phyloP scores from a whole-genome alignment of 1,140 invertebrate genomes.

The Panagrolaimus sp. region DNA sequence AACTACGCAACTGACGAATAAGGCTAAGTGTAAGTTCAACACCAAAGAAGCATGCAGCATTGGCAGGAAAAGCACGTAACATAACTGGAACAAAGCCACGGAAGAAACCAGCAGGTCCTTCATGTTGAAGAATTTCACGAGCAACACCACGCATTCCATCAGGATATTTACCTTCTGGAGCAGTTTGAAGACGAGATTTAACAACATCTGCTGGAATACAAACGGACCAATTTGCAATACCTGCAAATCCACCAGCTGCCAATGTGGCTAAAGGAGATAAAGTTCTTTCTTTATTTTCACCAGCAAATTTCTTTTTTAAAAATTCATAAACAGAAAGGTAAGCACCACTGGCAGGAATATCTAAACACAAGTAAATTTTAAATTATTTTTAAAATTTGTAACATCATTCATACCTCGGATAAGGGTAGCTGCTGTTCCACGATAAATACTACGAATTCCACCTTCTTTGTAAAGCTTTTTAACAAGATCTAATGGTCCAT shows the following conservation, averaged over 20 bases:
- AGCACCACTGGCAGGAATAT: constrained; percentile 90
- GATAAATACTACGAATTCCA: constrained; percentile 81
- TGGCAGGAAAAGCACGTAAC: constrained; percentile 84
- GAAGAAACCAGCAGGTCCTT: constrained; percentile 70
- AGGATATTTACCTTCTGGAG: constrained; percentile 80
- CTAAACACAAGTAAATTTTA: constrained; percentile 60
- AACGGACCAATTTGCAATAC: constrained; percentile 89
- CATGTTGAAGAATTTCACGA: constrained; percentile 70
- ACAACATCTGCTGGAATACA: constrained; percentile 94
- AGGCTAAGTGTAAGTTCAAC: constrained; percentile 45
- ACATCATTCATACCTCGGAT: constrained; percentile 66
- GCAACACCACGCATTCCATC: constrained; percentile 80
- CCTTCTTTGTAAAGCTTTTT: constrained; percentile 85
- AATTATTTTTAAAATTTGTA: not conserved
- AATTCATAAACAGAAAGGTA: constrained; percentile 95
- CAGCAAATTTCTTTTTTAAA: constrained; percentile 70
- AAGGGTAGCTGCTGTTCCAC: constrained; percentile 86
- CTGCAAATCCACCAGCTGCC: constrained; percentile 86
- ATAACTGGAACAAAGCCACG: constrained; percentile 79
- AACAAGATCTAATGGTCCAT: constrained; percentile 82
- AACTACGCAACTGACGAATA: constrained; percentile 22
- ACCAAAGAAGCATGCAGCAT: constrained; percentile 66
- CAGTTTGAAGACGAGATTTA: constrained; percentile 89
- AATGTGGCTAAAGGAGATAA: constrained; percentile 72
- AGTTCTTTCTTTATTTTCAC: constrained; percentile 63